A percentile compares a stretch with the other conserved stretches of the same genome.
phyloP scores from a whole-genome alignment of 2,113 vertebrate genomes.

The Zosterops japonicus region DNA sequence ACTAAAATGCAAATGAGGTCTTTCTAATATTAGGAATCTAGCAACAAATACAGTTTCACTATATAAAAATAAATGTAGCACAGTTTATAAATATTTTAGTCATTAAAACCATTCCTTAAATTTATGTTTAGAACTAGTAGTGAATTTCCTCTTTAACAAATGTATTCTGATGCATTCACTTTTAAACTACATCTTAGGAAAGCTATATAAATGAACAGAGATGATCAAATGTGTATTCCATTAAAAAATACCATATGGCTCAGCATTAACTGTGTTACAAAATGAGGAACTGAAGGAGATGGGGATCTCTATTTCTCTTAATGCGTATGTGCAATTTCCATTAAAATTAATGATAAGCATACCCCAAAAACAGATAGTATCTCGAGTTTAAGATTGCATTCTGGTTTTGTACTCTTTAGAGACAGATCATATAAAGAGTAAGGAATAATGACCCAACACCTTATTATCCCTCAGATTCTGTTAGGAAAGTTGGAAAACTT shows the following conservation, averaged over 20 bases:
- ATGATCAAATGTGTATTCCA: slow-evolving; percentile 37
- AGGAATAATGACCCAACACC: background rate
- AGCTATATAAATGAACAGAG: slow-evolving; percentile 14
- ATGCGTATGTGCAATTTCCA: background rate
- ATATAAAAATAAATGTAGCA: background rate
- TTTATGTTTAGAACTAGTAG: background rate
- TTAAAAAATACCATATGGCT: slow-evolving; percentile 17
- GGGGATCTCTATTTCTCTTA: background rate
- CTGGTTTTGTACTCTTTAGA: background rate
- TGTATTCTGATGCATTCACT: background rate
- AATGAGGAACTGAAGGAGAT: slow-evolving; percentile 14
- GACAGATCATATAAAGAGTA: background rate
- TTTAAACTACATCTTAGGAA: slow-evolving; percentile 6
- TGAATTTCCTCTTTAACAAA: background rate
- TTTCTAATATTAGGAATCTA: background rate
- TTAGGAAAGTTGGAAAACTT: background rate
- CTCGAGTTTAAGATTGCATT: background rate
- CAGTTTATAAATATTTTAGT: background rate
- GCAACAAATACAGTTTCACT: background rate
- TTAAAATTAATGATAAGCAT: slow-evolving; percentile 31
- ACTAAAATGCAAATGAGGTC: background rate
- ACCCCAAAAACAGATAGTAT: background rate
- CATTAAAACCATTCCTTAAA: background rate
- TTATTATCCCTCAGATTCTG: background rate
- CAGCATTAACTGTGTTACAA: slow-evolving; percentile 1